Percentiles rank a stretch among this genome's conserved stretches.
phyloP scores from a whole-genome alignment of 2,888 invertebrate species.

The Salpingus planirostris region DNA sequence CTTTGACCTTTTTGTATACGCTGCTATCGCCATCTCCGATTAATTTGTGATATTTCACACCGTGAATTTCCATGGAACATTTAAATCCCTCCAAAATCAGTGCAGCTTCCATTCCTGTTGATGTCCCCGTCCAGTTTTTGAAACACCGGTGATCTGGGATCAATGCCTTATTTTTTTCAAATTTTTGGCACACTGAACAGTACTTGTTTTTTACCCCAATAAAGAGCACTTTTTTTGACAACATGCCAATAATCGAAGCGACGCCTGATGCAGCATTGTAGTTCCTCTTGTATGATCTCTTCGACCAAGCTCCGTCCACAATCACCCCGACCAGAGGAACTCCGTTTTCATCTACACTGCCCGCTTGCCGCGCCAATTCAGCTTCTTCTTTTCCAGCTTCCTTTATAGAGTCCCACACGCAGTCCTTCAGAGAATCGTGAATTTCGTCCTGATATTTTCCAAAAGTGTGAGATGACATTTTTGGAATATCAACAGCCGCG shows the following conservation, averaged over 20 bases:
- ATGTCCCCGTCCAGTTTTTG: constrained; percentile 14
- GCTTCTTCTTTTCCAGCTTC: constrained; percentile 3
- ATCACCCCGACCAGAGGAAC: constrained; percentile 16
- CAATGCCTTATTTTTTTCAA: constrained; percentile 4
- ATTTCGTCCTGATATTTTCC: background rate
- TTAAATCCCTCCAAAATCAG: constrained; percentile 14
- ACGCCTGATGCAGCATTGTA: constrained; percentile 8
- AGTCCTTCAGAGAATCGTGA: constrained; percentile 3
- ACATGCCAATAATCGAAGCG: constrained; percentile 8
- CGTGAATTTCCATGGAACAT: constrained; percentile 8
- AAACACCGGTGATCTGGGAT: constrained; percentile 10
- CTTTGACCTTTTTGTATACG: constrained; percentile 8
- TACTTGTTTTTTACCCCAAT: constrained; percentile 16
- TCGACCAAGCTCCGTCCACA: constrained; percentile 19
- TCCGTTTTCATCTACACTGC: constrained; percentile 14
- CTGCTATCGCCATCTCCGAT: constrained; percentile 12
- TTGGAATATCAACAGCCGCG: constrained; percentile 4
- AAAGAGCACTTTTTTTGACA: constrained; percentile 13
- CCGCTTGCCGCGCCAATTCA: constrained; percentile 11
- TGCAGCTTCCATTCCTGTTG: constrained; percentile 13
- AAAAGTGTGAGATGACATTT: background rate
- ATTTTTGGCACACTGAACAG: constrained; percentile 3
- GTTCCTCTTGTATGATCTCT: constrained; percentile 13
- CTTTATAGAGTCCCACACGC: constrained; percentile 3
- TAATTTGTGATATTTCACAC: constrained; percentile 8